A percentile compares a stretch with the other conserved stretches of the same genome.
These are phyloP conservation scores for Charina bottae DNA, from an alignment of 2,113 vertebrate genomes.

Conservation along the genomic window DNA sequence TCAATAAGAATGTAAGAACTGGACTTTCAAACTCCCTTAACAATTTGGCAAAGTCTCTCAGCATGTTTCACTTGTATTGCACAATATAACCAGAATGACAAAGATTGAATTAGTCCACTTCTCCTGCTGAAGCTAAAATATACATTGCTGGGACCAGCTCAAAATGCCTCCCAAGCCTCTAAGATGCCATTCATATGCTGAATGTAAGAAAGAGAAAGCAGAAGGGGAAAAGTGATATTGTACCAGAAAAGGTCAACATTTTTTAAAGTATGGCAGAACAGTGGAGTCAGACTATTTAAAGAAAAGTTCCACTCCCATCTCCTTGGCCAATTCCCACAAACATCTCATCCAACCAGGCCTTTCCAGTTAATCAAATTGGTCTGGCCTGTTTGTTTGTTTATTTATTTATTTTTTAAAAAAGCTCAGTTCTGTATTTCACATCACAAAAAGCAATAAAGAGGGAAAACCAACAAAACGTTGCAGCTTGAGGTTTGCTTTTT, in stretches of 20 bases:
- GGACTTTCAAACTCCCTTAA: background rate
- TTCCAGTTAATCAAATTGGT: background rate
- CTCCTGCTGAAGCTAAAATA: background rate
- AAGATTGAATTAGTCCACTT: background rate
- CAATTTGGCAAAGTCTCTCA: constrained; percentile 28
- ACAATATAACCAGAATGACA: constrained; percentile 21
- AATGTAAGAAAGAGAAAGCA: background rate
- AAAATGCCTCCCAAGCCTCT: background rate
- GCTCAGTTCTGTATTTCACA: constrained; percentile 4
- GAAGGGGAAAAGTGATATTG: background rate
- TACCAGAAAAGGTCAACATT: background rate
- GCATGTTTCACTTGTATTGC: constrained; percentile 15
- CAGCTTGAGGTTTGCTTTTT: constrained; percentile 64
- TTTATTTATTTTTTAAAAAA: background rate
- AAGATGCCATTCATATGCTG: constrained; percentile 10
- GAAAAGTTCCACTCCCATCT: background rate
- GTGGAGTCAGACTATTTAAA: background rate
- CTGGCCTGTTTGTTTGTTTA: background rate
- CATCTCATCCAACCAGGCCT: background rate
- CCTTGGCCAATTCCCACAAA: background rate
- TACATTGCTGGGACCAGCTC: background rate
- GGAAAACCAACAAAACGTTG: constrained; percentile 26
- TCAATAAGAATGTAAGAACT: background rate
- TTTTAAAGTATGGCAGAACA: background rate
- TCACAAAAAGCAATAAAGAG: constrained; percentile 23